These are phyloP conservation scores for Caenorhabditis sp. DNA, from an alignment of 2,888 invertebrate genomes.

Conservation along the genomic window DNA sequence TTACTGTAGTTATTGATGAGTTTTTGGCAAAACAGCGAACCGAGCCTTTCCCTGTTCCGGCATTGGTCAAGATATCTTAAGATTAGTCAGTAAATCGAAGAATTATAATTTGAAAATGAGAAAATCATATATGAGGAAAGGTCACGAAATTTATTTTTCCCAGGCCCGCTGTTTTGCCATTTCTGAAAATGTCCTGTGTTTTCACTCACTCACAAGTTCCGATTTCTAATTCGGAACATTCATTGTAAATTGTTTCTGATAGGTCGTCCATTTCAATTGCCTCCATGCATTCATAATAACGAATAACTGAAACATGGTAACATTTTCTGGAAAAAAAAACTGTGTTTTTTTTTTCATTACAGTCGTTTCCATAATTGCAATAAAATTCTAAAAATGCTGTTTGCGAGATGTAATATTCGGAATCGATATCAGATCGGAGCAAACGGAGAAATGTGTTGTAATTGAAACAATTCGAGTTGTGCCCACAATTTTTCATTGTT, in stretches of 20 bases:
- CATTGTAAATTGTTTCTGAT: conserved; percentile 23
- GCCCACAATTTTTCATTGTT: conserved; percentile 17
- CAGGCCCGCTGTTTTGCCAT: too few species aligned
- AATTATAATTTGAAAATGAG: too few species aligned
- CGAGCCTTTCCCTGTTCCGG: too few species aligned
- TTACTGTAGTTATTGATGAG: not conserved
- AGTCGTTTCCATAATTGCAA: conserved; percentile 25
- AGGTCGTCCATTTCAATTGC: conserved; percentile 24
- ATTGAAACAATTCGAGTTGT: conserved; percentile 27
- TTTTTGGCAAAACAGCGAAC: not conserved
- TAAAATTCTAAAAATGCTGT: conserved; percentile 33
- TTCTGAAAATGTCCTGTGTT: too few species aligned
- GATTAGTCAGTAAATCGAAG: too few species aligned
- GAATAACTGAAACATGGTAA: conserved; percentile 17
- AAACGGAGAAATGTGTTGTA: conserved; percentile 32
- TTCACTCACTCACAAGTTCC: conserved; percentile 33
- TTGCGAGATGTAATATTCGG: conserved; percentile 29
- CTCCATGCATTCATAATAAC: conserved; percentile 30
- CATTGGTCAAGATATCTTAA: too few species aligned
- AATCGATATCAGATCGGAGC: conserved; percentile 19
- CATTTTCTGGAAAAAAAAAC: too few species aligned
- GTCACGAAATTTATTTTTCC: too few species aligned
- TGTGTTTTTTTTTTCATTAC: not conserved
- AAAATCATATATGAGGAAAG: too few species aligned
- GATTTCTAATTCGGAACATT: conserved; percentile 30